Base-by-base conservation (phyloP, 2,888 invertebrate species). In the Oscheius sp. region DNA sequence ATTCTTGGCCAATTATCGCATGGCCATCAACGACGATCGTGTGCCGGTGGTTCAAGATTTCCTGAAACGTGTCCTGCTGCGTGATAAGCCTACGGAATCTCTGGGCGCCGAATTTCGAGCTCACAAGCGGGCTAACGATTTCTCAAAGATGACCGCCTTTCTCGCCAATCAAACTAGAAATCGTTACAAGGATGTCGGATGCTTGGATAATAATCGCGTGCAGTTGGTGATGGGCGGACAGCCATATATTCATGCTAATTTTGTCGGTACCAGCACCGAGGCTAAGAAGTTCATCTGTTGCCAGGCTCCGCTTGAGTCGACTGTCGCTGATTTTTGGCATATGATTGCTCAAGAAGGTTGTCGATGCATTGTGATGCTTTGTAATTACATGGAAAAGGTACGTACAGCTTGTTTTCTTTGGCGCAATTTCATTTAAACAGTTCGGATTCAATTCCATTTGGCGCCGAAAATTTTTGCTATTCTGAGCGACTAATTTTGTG, bases 201-300 rank as follows among this genome's bases (percentile, higher is more conserved):
- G 71, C 63, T 29, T 71, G 29, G 71, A 71, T 46, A 21, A 71
- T n/a, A 43, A 21, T 7, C 25, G 71, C 16, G 63, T 71, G 12
- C 21, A 21, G n/a, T 63, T 71, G 12, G 25, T n/a, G 13, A 12
- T 71, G 63, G 71, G 71, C 2, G n/a, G 43, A 16, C 61, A 49
- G 49, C 9, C 61, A 16, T 71, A 71, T 25, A 71, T 71, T 21
- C 71, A 71, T 25, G 66, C 72, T 13, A 72, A 72, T 29, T 72
- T 41, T 27, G 66, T 72, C n/a, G 25, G 13, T 2, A 27, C 35
- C 1, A 23, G 16, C 35, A 53, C 21, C n/a, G 53, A 55, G n/a
- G 27, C 64, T 7, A 49, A 53, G 52, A 23, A 41, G n/a, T 72
- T 55, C 72, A 72, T 72, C 46, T 66, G 72, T 45, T 64, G 55